Conservation (phyloP, 2,797 vertebrate genomes). For the Siniperca undulata region DNA sequence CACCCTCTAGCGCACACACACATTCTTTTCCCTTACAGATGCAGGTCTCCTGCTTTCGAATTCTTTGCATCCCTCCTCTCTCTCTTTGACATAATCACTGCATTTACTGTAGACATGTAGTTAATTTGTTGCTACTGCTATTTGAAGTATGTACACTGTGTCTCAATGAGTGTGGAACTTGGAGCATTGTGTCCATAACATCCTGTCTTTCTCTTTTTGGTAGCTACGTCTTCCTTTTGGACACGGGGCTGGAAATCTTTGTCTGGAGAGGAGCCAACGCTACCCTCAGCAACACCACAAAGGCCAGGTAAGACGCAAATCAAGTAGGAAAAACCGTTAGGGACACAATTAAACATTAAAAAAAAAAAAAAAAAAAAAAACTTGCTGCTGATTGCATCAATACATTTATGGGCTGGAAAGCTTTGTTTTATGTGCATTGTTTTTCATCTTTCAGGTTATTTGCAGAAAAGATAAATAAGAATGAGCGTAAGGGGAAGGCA, state of each 20-base stretch:
- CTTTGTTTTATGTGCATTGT: neutral
- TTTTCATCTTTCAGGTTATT: conserved; percentile 87
- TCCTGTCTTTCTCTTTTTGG: conserved; percentile 11
- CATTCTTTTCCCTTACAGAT: neutral
- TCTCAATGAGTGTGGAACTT: neutral
- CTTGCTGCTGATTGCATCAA: no score
- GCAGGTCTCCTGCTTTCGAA: neutral
- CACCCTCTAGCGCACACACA: neutral
- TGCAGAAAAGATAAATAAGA: conserved; percentile 98
- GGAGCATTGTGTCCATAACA: neutral
- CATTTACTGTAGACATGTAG: neutral
- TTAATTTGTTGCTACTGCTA: neutral
- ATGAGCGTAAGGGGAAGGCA: conserved; percentile 95
- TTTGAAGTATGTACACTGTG: neutral
- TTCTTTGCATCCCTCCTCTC: neutral
- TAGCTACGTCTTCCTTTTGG: conserved; percentile 96
- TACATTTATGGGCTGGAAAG: no score
- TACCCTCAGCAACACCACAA: conserved; percentile 92
- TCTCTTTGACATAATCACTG: neutral
- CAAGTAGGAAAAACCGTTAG: neutral
- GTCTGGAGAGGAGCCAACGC: conserved; percentile 95
- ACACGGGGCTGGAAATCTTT: conserved; percentile 90
- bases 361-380: neutral
- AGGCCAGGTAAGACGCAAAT: conserved; percentile 88
- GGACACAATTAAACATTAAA: neutral